Evolutionary conservation across 2,888 invertebrate species (phyloP), one percentile per base, ranked within the genome.

Genomic region (Heliconius ethilla): DNA sequence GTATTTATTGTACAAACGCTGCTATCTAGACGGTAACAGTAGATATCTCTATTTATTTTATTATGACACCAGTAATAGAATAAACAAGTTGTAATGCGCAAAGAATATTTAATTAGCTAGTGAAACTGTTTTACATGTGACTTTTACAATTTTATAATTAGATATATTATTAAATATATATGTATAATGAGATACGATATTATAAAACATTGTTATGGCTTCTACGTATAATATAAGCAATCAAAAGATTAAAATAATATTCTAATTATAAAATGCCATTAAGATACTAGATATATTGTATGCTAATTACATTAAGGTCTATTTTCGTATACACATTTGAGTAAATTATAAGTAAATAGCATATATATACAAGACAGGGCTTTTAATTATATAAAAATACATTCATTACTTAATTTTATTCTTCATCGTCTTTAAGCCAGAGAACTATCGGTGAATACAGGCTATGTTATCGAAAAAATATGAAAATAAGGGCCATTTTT

Each of bases 311-410:
- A n/a, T 33, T 55, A n/a, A 72, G n/a, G 51, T 70, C 70, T 72
- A 33, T 59, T 72, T 72, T 72, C n/a, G 59, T 72, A n/a, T 37
- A 72, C 59, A 45, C 45, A 59, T 72, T 59, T 72, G n/a, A 13
- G 15, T 72, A 33, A 72, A 59, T 59, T 72, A 25, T 72, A 59
- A 59, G 15, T 25, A 72, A 72, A 72, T 33, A 25, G 13, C 33
- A 5, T 62, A 15, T 18, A 51, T 18, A 59, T 27, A 40, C 7
- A 40, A 40, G 69, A 40, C 25, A 25, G 40, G 25, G 15, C 13
- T 13, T 69, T n/a, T 69, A 40, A 40, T 69, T 69, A 25, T 69
- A 13, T 40, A 25, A 40, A 69, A 69, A 69, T 40, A 69, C 13
- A 25, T 25, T 40, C 1, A 40, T 67, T 67, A 67, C 5, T n/a